These are phyloP conservation scores for Horisme vitalbata DNA, from an alignment of 2,888 invertebrate species.

Conservation along the genomic window DNA sequence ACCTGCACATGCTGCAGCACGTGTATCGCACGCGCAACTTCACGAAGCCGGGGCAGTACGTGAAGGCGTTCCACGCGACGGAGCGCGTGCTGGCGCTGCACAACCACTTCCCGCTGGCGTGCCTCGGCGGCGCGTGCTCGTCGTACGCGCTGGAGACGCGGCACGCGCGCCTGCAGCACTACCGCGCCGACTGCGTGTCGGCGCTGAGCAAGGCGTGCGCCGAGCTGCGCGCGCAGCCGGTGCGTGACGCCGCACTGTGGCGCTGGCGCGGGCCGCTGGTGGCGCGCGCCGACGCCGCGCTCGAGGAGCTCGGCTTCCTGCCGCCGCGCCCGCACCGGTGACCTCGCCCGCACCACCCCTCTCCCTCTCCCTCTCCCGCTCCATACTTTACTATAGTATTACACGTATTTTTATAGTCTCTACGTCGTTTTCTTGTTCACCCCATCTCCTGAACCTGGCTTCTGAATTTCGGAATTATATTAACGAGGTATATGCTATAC, in stretches of 20 bases:
- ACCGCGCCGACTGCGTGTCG: constrained; percentile 95
- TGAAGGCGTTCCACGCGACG: constrained; percentile 97
- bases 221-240: constrained; percentile 91
- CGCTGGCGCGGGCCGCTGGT: constrained; percentile 91
- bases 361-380: constrained; percentile 3
- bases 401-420: constrained; percentile 65
- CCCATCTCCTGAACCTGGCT: not conserved
- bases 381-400: constrained; percentile 48
- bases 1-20: constrained; percentile 97
- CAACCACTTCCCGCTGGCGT: constrained; percentile 96
- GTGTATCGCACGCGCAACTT: constrained; percentile 95
- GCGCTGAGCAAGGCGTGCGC: constrained; percentile 92
- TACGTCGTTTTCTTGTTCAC: constrained; percentile 8
- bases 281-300: constrained; percentile 86
- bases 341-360: constrained; percentile 15
- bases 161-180: constrained; percentile 96
- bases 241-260: constrained; percentile 94
- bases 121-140: constrained; percentile 92
- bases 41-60: constrained; percentile 95
- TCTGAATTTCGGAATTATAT: too few species aligned
- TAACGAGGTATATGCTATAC: too few species aligned
- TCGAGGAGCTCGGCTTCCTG: constrained; percentile 89
- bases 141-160: constrained; percentile 91
- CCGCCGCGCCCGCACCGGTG: constrained; percentile 60
- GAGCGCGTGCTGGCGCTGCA: constrained; percentile 94